These are phyloP conservation scores for Malurus melanocephalus DNA, from an alignment of 2,113 vertebrate species.

Conservation along the genomic window DNA sequence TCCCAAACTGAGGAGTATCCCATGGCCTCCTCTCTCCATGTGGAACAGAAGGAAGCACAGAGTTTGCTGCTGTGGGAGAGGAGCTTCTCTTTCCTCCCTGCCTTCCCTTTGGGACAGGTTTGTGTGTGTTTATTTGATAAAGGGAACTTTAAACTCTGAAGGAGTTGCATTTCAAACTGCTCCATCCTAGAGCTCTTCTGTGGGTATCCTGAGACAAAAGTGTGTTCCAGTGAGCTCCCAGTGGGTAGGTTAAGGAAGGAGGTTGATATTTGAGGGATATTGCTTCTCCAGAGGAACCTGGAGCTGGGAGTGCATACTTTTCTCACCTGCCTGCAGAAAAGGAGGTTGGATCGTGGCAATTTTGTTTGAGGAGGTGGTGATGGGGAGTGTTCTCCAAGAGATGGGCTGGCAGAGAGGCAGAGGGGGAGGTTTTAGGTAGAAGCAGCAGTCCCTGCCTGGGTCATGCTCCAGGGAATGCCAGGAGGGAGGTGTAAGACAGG, in stretches of 20 bases:
- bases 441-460: not conserved
- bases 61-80: not conserved
- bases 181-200: not conserved
- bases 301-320: not conserved
- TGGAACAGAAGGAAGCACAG: not conserved
- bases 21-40: accelerated
- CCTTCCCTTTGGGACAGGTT: not conserved
- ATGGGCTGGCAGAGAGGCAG: not conserved
- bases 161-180: not conserved
- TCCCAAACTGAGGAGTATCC: not conserved
- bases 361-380: accelerated
- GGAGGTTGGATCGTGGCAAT: not conserved
- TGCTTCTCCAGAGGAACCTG: not conserved
- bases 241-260: not conserved
- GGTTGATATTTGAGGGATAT: not conserved
- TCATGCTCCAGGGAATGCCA: not conserved
- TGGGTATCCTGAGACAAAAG: not conserved
- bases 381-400: not conserved
- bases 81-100: not conserved
- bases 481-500: not conserved
- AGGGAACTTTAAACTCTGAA: not conserved
- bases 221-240: not conserved
- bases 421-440: not conserved
- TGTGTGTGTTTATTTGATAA: not conserved
- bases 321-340: not conserved